Conservation (phyloP, 2,797 vertebrate species). For the Podarcis lilfordi region DNA sequence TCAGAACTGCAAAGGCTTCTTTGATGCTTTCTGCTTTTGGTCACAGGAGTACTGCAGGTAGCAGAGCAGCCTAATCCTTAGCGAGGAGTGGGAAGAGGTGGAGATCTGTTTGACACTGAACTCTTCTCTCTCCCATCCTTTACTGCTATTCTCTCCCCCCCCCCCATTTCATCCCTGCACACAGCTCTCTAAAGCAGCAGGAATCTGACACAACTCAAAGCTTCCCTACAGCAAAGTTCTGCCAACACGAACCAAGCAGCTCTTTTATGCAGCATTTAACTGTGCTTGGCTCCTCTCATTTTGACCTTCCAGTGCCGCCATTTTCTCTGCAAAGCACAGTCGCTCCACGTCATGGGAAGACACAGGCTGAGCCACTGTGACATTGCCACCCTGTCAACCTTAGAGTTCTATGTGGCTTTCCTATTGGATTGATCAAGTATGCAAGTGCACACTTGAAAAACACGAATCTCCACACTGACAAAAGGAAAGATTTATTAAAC, state of each 20-base stretch:
- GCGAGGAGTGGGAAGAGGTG: conserved; percentile 32
- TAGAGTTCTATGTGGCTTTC: conserved; percentile 55
- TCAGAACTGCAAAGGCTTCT: neutral
- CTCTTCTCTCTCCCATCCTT: conserved; percentile 39
- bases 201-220: conserved; percentile 55
- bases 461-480: conserved; percentile 71
- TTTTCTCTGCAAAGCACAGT: conserved; percentile 8
- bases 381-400: conserved; percentile 54
- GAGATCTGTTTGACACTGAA: conserved; percentile 39
- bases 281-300: conserved; percentile 42
- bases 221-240: conserved; percentile 65
- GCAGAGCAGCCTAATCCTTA: conserved; percentile 7
- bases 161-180: conserved; percentile 35
- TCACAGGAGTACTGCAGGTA: conserved; percentile 6
- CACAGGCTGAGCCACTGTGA: conserved; percentile 62
- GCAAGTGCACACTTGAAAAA: conserved; percentile 72
- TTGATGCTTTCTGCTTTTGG: conserved; percentile 18
- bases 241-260: neutral
- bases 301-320: conserved; percentile 53
- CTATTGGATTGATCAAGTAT: conserved; percentile 74
- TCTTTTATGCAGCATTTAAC: conserved; percentile 56
- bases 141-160: conserved; percentile 41
- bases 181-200: conserved; percentile 47
- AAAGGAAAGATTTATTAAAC: conserved; percentile 71
- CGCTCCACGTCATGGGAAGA: conserved; percentile 56